Conservation (phyloP, 2,113 vertebrate genomes). For the Cervus canadensis region DNA sequence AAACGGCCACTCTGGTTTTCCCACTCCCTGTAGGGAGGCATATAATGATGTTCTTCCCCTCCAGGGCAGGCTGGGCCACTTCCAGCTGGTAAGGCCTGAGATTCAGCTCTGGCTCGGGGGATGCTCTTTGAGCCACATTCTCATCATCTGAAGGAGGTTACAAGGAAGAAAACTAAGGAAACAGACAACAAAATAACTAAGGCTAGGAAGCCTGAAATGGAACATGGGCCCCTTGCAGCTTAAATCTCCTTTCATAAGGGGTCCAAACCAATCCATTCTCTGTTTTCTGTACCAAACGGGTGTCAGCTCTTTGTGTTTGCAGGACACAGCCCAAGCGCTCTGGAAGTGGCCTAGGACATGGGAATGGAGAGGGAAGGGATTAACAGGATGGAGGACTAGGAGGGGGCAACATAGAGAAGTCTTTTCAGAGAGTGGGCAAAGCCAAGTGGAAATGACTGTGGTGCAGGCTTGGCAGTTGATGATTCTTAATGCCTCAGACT, state of each 20-base stretch:
- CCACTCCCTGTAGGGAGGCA: conserved; percentile 97
- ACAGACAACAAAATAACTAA: background rate
- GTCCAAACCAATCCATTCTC: background rate
- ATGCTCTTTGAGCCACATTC: conserved; percentile 61
- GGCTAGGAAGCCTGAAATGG: background rate
- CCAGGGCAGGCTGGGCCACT: conserved; percentile 89
- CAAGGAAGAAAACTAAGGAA: conserved; percentile 36
- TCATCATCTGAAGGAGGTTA: conserved; percentile 68
- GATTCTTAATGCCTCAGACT: background rate
- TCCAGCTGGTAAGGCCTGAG: conserved; percentile 94
- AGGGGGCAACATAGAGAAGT: background rate
- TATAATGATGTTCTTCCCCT: conserved; percentile 94
- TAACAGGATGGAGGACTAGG: background rate
- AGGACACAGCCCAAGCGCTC: background rate
- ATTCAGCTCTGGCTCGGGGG: conserved; percentile 81
- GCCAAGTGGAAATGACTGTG: background rate
- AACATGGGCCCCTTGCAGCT: background rate
- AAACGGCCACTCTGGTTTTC: conserved; percentile 96
- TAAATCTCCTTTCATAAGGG: background rate
- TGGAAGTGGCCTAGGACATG: background rate
- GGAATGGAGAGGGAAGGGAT: background rate
- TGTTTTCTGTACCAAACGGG: background rate
- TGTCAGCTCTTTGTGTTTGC: background rate
- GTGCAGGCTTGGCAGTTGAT: background rate
- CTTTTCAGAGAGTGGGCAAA: background rate